Conservation (phyloP, 2,113 vertebrate species). For the Capreolus pygargus region DNA sequence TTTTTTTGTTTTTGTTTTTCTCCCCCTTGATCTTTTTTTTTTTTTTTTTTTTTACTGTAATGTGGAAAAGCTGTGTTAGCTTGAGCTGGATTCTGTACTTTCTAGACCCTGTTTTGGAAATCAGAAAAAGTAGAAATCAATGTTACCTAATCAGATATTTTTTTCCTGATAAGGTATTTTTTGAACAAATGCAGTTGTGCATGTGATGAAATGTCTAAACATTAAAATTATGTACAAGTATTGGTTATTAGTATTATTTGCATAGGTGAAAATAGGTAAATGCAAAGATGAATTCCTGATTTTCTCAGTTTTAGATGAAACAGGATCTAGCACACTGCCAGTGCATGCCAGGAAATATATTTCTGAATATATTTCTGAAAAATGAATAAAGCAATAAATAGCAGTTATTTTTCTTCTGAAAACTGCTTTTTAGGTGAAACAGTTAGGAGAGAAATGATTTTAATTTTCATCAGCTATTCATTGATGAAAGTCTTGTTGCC, state of each 20-base stretch:
- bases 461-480: not conserved
- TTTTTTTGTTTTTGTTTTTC: not conserved
- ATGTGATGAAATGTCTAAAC: slow-evolving; percentile 26
- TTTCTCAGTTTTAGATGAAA: not conserved
- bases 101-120: not conserved
- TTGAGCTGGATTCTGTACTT: not conserved
- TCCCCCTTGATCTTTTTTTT: not conserved
- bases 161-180: not conserved
- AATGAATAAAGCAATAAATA: not conserved
- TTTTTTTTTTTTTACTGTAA: not conserved
- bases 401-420: not conserved
- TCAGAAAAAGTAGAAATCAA: not conserved
- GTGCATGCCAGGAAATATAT: not conserved
- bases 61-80: not conserved
- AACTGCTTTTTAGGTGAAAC: not conserved
- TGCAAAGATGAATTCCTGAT: not conserved
- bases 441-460: not conserved
- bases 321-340: not conserved
- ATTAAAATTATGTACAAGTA: not conserved
- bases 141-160: not conserved
- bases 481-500: not conserved
- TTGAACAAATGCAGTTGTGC: not conserved
- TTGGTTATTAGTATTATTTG: not conserved
- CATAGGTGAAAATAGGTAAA: not conserved
- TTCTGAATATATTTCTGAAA: not conserved